phyloP scores from a whole-genome alignment of 2,113 vertebrate genomes.

The Typhlomys cinereus region DNA sequence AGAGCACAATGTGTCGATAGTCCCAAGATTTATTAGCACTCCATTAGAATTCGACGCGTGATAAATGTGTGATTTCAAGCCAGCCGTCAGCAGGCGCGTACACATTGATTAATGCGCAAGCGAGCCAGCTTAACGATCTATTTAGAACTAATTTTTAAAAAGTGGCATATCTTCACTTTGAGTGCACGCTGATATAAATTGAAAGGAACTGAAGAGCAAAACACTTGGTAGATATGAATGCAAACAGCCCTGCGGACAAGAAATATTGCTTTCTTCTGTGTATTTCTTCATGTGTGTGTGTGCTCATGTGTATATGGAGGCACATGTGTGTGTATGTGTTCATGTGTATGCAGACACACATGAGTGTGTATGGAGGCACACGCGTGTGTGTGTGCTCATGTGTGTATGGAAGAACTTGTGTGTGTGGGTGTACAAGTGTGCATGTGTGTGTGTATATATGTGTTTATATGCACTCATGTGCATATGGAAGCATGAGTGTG shows the following conservation, averaged over 20 bases:
- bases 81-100: accelerated
- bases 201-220: neutral
- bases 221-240: too few species aligned
- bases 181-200: neutral
- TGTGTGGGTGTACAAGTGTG: too few species aligned
- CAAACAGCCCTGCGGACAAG: neutral
- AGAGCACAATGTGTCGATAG: neutral
- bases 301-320: too few species aligned
- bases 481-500: too few species aligned
- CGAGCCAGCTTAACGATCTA: neutral
- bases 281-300: neutral
- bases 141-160: neutral
- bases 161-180: neutral
- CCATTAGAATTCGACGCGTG: neutral
- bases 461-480: too few species aligned
- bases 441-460: too few species aligned
- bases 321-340: too few species aligned
- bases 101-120: neutral
- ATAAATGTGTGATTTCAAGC: neutral
- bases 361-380: too few species aligned
- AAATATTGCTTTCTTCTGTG: neutral
- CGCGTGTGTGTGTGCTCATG: too few species aligned
- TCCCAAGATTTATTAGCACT: neutral
- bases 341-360: too few species aligned
- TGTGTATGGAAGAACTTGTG: too few species aligned